These are phyloP conservation scores for Oncorhynchus tshawytscha DNA, from an alignment of 2,113 vertebrate genomes.

Conservation along the genomic window DNA sequence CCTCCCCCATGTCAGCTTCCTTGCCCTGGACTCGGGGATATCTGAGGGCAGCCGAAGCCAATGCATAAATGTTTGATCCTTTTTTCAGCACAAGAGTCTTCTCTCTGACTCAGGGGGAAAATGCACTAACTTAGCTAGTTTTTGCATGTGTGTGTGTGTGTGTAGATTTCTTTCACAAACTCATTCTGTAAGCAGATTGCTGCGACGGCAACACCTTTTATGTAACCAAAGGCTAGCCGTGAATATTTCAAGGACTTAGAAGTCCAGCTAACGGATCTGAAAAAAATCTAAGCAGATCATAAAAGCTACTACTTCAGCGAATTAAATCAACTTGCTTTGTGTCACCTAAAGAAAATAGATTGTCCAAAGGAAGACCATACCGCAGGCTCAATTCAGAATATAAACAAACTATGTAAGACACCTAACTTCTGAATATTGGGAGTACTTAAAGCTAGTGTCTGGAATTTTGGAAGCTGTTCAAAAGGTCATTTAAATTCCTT, in stretches of 20 bases:
- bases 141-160: neutral
- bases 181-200: constrained; percentile 64
- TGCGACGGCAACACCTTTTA: constrained; percentile 63
- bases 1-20: constrained; percentile 9
- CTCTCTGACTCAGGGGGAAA: constrained; percentile 54
- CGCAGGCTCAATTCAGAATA: too few species aligned
- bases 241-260: constrained; percentile 60
- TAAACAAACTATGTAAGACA: too few species aligned
- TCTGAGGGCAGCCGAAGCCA: constrained; percentile 45
- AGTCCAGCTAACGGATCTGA: constrained; percentile 34
- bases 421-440: too few species aligned
- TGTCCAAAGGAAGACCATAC: neutral
- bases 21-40: constrained; percentile 40
- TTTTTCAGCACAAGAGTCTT: constrained; percentile 8
- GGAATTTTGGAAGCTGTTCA: too few species aligned
- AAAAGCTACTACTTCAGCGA: constrained; percentile 21
- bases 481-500: too few species aligned
- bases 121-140: neutral
- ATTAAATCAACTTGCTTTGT: neutral
- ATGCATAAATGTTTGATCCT: constrained; percentile 66
- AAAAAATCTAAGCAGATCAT: neutral
- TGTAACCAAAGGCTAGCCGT: constrained; percentile 49
- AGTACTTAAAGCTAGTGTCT: too few species aligned
- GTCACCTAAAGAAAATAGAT: neutral
- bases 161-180: constrained; percentile 56